Evolutionary conservation across 2,888 invertebrate species (phyloP).

Genomic region (Drosophila sordidula): DNA sequence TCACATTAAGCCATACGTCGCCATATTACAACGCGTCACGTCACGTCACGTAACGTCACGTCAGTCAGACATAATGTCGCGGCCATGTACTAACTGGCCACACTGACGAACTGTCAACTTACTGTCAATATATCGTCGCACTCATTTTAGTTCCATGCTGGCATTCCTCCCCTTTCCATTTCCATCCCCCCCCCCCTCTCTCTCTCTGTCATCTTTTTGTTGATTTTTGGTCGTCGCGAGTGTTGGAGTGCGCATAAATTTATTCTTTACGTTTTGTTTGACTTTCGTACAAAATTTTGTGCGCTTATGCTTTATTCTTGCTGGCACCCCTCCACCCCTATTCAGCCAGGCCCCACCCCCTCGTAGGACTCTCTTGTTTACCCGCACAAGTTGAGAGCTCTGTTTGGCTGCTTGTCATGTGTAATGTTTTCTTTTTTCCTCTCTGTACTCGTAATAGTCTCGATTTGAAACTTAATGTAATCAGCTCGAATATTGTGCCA

Average conservation of each 20-base stretch:
- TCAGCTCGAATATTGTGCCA: constrained; percentile 46
- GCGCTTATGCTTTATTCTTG: constrained; percentile 39
- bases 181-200: not conserved
- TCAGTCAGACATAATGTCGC: constrained; percentile 64
- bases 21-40: constrained; percentile 64
- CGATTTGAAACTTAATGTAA: constrained; percentile 51
- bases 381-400: constrained; percentile 19
- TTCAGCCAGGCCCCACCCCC: not conserved
- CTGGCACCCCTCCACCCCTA: constrained; percentile 6
- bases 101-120: constrained; percentile 75
- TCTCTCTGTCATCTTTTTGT: constrained; percentile 44
- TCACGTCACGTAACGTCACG: constrained; percentile 43
- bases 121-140: constrained; percentile 68
- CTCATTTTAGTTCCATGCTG: constrained; percentile 37
- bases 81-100: constrained; percentile 57
- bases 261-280: constrained; percentile 73
- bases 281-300: constrained; percentile 58
- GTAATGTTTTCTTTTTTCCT: constrained; percentile 5
- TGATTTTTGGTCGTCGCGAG: constrained; percentile 60
- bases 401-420: constrained; percentile 18
- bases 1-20: constrained; percentile 79
- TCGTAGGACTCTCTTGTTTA: constrained; percentile 9
- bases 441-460: constrained; percentile 29
- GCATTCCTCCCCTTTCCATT: constrained; percentile 2
- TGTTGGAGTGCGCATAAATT: constrained; percentile 73